These are phyloP conservation scores for Rapana venosa DNA, from an alignment of 2,888 invertebrate species.

Conservation along the genomic window DNA sequence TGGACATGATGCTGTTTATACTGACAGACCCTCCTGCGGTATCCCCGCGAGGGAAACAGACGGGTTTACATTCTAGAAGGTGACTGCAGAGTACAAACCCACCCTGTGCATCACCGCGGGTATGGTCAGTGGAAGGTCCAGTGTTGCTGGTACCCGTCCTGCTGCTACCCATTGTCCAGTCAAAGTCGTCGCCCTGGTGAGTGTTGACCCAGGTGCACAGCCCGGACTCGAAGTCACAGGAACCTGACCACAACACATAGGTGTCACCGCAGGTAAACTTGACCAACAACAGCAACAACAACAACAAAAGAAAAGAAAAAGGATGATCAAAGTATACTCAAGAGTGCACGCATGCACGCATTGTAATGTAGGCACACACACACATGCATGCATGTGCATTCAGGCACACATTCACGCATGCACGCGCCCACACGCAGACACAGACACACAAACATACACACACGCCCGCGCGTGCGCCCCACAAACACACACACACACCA, in stretches of 20 bases:
- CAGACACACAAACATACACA: neutral
- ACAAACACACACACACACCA: neutral
- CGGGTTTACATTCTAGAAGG: no score
- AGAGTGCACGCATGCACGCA: neutral
- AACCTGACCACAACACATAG: slow-evolving; percentile 34
- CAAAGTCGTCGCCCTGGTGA: slow-evolving; percentile 68
- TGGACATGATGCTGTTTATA: no score
- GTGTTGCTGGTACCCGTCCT: slow-evolving; percentile 34
- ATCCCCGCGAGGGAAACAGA: no score
- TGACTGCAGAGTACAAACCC: no score
- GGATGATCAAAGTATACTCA: no score
- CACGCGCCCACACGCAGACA: neutral
- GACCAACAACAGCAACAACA: no score
- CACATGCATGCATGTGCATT: neutral
- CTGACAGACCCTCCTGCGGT: no score
- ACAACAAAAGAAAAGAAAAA: no score
- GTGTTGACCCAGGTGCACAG: slow-evolving; percentile 75
- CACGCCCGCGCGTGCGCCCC: neutral
- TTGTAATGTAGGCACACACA: neutral
- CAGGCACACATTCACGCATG: neutral
- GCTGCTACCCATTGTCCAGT: slow-evolving; percentile 65
- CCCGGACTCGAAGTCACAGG: slow-evolving; percentile 77
- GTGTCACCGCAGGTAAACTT: no score
- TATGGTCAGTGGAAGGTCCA: slow-evolving; percentile 54
- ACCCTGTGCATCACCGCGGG: slow-evolving; percentile 50